A percentile compares a stretch with the other conserved stretches of the same genome.
Conservation (phyloP, 2,113 vertebrate genomes). For the Triplophysa dalaica region DNA sequence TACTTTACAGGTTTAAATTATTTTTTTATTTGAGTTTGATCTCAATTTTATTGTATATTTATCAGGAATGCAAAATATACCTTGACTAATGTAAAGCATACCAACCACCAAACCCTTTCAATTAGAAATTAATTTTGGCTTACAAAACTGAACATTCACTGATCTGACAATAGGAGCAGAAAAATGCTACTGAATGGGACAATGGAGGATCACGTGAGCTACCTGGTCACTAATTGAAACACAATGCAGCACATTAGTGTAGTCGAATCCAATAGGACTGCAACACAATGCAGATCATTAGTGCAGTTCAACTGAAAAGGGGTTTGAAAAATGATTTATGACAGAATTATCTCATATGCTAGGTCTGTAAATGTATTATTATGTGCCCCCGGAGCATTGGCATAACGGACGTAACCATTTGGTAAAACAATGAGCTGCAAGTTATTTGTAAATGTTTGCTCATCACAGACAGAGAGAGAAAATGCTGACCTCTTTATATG, state of each 20-base stretch:
- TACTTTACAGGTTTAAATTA: no score
- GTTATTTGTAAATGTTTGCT: neutral
- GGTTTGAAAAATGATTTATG: neutral
- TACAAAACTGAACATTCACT: neutral
- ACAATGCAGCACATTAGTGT: slow-evolving; percentile 1
- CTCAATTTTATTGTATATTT: no score
- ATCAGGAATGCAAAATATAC: no score
- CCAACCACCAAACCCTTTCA: neutral
- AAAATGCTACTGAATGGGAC: neutral
- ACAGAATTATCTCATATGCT: neutral
- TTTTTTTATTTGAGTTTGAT: no score
- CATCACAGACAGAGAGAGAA: neutral
- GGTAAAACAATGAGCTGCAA: neutral
- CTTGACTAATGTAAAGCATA: no score
- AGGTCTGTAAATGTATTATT: slow-evolving; percentile 3
- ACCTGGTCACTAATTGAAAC: slow-evolving; percentile 9
- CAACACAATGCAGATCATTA: neutral
- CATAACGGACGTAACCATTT: neutral
- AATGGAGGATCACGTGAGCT: neutral
- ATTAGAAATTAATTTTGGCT: neutral
- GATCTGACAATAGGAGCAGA: neutral
- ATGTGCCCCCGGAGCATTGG: neutral
- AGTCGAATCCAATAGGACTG: neutral
- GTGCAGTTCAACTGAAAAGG: neutral
- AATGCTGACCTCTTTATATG: neutral